Base-by-base conservation (phyloP, 2,888 invertebrate species). In the Leptinotarsa tumamoca region DNA sequence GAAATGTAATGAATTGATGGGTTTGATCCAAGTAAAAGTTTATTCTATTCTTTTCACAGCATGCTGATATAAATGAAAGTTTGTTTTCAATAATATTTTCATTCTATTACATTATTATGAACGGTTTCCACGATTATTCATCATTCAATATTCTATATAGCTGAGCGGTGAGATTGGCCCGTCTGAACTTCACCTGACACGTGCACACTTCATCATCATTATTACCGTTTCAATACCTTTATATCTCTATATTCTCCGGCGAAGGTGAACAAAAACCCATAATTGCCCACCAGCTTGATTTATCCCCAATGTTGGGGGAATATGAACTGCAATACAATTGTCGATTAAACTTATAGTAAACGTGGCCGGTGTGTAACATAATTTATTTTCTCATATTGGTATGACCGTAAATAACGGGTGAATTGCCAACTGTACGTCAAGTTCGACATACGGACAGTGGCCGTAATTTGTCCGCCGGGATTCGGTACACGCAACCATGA, bases 391-490 rank as follows among this genome's bases (percentile, higher is more conserved):
- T 79, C 81, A 82, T 83, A 77, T 82, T 80, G 82, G 82, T 81
- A 83, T 82, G 83, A 78, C 82, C 81, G 83, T 86, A 85, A 86
- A 86, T 85, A 85, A 83, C 84, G 78, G 72, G 74, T 80, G 85
- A 85, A 87, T 86, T 85, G 87, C 85, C 83, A 82, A 86, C 84
- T 85, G 86, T 86, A 87, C 85, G 87, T 87, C 87, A 86, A 85
- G 85, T 86, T 84, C 85, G 87, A 86, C 86, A 86, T 85, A 82
- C 81, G 85, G 85, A 85, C 86, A 84, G 85, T 83, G 84, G 83
- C 84, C 84, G 85, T 87, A 87, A 87, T 87, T 87, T 82, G 86
- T 84, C 87, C 85, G 75, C 78, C 73, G 87, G 87, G 87, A 87
- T 81, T 82, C 81, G 79, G 79, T 81, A 83, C 85, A 86, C 85